Conservation (phyloP, 2,888 invertebrate species). For the Nematopogon swammerdamellus region DNA sequence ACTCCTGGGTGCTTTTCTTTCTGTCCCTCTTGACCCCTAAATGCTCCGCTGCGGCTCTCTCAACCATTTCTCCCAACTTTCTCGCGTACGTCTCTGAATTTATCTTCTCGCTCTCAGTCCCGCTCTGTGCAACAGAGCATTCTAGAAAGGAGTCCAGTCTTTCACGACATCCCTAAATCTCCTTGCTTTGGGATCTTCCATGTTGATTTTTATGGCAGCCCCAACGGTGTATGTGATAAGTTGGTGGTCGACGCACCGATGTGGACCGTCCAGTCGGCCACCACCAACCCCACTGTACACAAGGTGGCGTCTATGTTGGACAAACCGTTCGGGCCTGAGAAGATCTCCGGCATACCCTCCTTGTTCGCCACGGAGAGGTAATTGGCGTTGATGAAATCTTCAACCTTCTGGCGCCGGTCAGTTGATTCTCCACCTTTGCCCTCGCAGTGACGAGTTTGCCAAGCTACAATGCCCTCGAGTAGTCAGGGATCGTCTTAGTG, state of each 20-base stretch:
- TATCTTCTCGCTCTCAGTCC: background rate
- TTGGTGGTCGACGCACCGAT: background rate
- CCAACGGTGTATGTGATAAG: background rate
- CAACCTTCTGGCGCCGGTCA: constrained; percentile 11
- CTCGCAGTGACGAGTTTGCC: too few species aligned
- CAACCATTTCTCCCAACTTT: too few species aligned
- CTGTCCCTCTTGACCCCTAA: background rate
- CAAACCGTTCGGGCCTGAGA: constrained; percentile 6
- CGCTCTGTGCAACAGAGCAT: background rate
- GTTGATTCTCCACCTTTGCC: too few species aligned
- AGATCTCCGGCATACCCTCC: constrained; percentile 9
- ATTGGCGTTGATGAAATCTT: constrained; percentile 8
- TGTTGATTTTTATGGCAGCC: background rate
- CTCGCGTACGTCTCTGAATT: too few species aligned
- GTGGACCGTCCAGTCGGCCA: background rate
- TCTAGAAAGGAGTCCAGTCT: background rate
- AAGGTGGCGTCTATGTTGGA: constrained; percentile 15
- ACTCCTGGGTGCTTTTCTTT: background rate
- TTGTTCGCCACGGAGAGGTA: constrained; percentile 9
- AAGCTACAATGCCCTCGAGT: too few species aligned
- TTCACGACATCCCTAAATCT: background rate
- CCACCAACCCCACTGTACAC: background rate
- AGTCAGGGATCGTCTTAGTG: background rate
- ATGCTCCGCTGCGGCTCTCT: too few species aligned
- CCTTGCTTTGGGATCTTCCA: background rate